Conservation (phyloP, 2,888 invertebrate genomes). For the Leptinotarsa haldemani region DNA sequence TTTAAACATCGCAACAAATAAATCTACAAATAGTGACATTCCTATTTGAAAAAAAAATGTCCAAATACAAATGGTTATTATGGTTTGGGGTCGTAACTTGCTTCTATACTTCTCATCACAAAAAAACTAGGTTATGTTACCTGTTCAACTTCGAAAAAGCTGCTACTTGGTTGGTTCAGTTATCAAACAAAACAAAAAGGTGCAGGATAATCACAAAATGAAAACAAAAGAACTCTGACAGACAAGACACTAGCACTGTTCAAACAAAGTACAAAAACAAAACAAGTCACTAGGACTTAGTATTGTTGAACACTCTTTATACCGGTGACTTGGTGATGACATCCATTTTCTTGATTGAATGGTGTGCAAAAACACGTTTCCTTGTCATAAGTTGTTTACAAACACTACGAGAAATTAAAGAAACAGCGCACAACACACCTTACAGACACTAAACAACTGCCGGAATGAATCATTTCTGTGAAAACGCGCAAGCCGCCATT, state of each 20-base stretch:
- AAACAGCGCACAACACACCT: slow-evolving; percentile 33
- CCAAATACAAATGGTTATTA: too few relatives aligned
- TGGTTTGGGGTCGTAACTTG: neutral
- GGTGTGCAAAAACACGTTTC: slow-evolving; percentile 41
- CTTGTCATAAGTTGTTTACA: slow-evolving; percentile 46
- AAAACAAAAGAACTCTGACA: slow-evolving; percentile 14
- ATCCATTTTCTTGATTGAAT: slow-evolving; percentile 24
- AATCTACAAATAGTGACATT: neutral
- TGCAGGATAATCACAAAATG: slow-evolving; percentile 23
- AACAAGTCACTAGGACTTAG: slow-evolving; percentile 18
- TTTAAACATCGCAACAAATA: too few relatives aligned
- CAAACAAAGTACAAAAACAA: slow-evolving; percentile 15
- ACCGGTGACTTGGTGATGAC: slow-evolving; percentile 20
- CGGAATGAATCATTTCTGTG: slow-evolving; percentile 47
- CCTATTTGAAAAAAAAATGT: too few relatives aligned
- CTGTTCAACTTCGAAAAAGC: neutral
- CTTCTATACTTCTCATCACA: neutral
- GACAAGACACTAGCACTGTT: neutral
- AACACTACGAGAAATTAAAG: slow-evolving; percentile 36
- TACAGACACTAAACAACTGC: slow-evolving; percentile 39
- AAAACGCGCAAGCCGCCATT: slow-evolving; percentile 44
- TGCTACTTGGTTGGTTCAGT: neutral
- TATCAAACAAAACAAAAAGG: slow-evolving; percentile 10
- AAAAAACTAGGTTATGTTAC: slow-evolving; percentile 14
- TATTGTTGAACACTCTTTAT: neutral